Base-by-base conservation (phyloP, 2,797 vertebrate genomes). In the Myiothlypis coronata region DNA sequence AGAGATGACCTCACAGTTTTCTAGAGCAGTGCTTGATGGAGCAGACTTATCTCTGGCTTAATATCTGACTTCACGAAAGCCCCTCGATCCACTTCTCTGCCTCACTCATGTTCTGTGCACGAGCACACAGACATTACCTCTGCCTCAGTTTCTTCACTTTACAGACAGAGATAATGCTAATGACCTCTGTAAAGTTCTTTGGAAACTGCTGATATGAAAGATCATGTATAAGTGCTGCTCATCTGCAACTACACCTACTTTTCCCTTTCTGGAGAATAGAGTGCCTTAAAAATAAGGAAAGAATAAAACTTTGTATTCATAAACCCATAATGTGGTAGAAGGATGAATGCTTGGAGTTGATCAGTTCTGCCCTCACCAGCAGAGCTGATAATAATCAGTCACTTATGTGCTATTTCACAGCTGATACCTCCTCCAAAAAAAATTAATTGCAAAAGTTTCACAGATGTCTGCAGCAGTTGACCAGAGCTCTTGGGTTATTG, bases 381-480 rank as follows among this genome's bases (percentile, higher is more conserved):
- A 96, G 90, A 96, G 93, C 91, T 97, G 96, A 93, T 97, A 96
- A 96, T 96, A 96, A 98, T 97, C 96, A 97, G 97, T 96, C 95
- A 93, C 83, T 97, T 97, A 93, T 89, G 63, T 92, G 91, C 87
- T 97, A 96, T 97, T 97, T 97, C 96, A 96, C 97, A 98, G 97
- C 97, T 97, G 96, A 98, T 98, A 97, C 94, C 95, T 93, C 96
- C 93, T 97, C 94, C 91, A 97, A 91, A 89, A 94, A 96, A 97
- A 97, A 97, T 97, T 98, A 98, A 98, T 97, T 98, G 98, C 97
- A 97, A 97, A 98, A 98, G 97, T 98, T 98, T 98, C 98, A 97
- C 97, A 98, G 98, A 98, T 98, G 97, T 98, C 98, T 98, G 95
- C 97, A 97, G 98, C 98, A 98, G 97, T 98, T 98, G 98, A 98